These are phyloP conservation scores for Hipparchia sbordonii DNA, from an alignment of 2,888 invertebrate species.

Conservation along the genomic window DNA sequence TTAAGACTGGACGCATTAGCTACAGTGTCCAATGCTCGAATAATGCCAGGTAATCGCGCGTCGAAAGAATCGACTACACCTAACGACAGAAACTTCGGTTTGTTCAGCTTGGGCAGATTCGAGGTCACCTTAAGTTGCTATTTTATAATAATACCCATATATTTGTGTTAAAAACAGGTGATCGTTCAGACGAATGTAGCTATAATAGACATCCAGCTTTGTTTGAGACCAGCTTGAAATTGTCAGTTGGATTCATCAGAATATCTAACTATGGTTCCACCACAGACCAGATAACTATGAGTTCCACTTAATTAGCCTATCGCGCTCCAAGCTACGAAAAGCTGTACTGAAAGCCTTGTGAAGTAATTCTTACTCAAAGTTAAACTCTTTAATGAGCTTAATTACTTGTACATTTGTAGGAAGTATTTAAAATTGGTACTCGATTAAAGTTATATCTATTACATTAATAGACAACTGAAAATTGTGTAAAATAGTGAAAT, in stretches of 20 bases:
- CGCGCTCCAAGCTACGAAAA: neutral
- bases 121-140: no score
- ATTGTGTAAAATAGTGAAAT: neutral
- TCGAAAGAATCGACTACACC: no score
- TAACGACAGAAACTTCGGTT: no score
- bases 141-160: no score
- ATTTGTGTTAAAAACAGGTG: no score
- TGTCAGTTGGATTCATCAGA: neutral
- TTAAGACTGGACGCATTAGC: neutral
- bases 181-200: no score
- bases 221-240: no score
- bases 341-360: conserved; percentile 10
- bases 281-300: no score
- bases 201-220: no score
- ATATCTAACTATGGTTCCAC: neutral
- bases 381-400: conserved; percentile 12
- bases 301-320: conserved; percentile 1
- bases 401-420: neutral
- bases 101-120: no score
- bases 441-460: neutral
- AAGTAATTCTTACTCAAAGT: conserved; percentile 2
- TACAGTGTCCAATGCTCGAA: no score
- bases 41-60: no score
- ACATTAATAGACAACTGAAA: neutral
- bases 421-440: neutral